Conservation (phyloP, 2,888 invertebrate species). For the Dyspetes luteomarginatus region DNA sequence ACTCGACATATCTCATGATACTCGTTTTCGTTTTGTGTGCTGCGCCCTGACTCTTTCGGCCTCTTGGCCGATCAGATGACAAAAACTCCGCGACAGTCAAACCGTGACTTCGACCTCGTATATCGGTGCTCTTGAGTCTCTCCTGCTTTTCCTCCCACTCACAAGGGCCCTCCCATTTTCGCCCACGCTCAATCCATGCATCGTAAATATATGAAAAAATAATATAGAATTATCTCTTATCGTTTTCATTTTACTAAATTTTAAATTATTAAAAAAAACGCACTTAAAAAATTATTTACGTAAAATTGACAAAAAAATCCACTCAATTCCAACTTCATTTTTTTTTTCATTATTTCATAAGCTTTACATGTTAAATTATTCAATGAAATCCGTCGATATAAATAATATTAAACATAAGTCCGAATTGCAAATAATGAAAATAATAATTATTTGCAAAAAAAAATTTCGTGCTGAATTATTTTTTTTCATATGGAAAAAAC, state of each 20-base stretch:
- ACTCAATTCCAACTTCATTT: too few species aligned
- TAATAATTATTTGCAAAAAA: too few species aligned
- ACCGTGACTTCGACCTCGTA: slow-evolving; percentile 44
- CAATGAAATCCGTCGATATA: too few species aligned
- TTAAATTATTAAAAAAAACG: too few species aligned
- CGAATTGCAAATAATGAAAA: too few species aligned
- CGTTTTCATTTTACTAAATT: background rate
- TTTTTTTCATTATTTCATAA: too few species aligned
- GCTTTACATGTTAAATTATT: too few species aligned
- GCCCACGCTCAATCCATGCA: slow-evolving; percentile 19
- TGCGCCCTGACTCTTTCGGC: background rate
- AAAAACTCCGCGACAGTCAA: slow-evolving; percentile 29
- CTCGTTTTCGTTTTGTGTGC: slow-evolving; percentile 3
- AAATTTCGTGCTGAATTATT: too few species aligned
- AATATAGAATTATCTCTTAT: background rate
- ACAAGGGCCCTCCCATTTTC: slow-evolving; percentile 31
- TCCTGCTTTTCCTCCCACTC: background rate
- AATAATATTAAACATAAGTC: too few species aligned
- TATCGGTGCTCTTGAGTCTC: slow-evolving; percentile 1
- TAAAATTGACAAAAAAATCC: too few species aligned
- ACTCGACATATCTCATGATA: slow-evolving; percentile 1
- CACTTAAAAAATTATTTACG: too few species aligned
- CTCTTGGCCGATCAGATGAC: slow-evolving; percentile 26
- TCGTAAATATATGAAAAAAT: background rate
- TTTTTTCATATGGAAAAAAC: too few species aligned